phyloP scores from a whole-genome alignment of 2,888 invertebrate genomes.

The Ommatoiulus sabulosus region DNA sequence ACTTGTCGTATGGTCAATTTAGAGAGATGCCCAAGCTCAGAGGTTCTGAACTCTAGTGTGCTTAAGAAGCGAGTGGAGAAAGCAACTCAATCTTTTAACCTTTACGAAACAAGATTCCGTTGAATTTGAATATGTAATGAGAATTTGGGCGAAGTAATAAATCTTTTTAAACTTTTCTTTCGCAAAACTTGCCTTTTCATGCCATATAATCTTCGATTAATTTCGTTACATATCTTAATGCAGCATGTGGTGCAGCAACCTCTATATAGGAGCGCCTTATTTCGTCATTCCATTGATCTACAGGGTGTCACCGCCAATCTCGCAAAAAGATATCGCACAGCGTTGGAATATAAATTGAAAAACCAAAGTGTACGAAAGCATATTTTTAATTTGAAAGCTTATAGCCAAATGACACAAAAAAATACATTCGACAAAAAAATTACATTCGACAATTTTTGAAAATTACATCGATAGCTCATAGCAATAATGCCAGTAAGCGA shows the following conservation, averaged over 20 bases:
- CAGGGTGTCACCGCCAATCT: no score
- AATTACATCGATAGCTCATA: no score
- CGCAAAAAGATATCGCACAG: no score
- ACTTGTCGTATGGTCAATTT: not conserved
- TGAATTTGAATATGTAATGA: conserved; percentile 27
- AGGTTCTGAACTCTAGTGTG: not conserved
- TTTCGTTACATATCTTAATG: not conserved
- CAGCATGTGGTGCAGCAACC: not conserved
- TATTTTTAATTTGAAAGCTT: no score
- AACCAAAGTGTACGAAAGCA: no score
- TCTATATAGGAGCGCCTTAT: not conserved
- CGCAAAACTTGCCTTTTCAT: conserved; percentile 10
- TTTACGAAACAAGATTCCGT: not conserved
- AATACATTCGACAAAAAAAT: no score
- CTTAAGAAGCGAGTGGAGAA: not conserved
- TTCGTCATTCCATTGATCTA: not conserved
- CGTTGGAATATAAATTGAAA: no score
- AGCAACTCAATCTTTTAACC: conserved; percentile 5
- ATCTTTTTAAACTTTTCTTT: not conserved
- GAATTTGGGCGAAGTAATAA: conserved; percentile 1
- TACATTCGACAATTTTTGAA: no score
- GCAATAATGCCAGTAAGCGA: no score
- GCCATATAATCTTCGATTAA: not conserved
- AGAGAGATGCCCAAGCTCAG: not conserved
- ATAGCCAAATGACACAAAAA: no score